These are phyloP conservation scores for Cylas formicarius DNA, from an alignment of 1,140 invertebrate genomes.

Conservation along the genomic window DNA sequence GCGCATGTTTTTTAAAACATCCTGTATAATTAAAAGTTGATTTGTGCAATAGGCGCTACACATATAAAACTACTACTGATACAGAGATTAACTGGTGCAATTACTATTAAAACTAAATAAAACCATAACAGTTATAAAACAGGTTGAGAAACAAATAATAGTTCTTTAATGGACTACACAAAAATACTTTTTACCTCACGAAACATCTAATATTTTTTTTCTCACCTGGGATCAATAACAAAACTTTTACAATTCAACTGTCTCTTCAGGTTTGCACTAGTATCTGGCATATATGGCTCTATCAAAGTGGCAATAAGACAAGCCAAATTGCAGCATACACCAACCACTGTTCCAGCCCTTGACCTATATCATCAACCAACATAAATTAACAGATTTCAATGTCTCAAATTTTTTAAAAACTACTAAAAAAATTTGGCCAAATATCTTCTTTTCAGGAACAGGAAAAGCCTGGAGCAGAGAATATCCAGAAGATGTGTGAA, in stretches of 20 bases:
- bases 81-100: slow-evolving; percentile 8
- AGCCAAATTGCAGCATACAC: slow-evolving; percentile 77
- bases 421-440: background rate
- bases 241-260: slow-evolving; percentile 61
- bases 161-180: too few relatives aligned
- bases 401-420: background rate
- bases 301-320: slow-evolving; percentile 76
- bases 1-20: too few relatives aligned
- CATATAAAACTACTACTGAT: too few relatives aligned
- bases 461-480: slow-evolving; percentile 9
- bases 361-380: slow-evolving; percentile 46
- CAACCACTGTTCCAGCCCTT: slow-evolving; percentile 78
- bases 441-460: slow-evolving; percentile 15
- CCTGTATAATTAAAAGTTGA: too few relatives aligned
- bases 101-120: slow-evolving; percentile 7
- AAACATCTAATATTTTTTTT: slow-evolving; percentile 2
- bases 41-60: too few relatives aligned
- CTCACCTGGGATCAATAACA: slow-evolving; percentile 51
- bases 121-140: background rate
- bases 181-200: background rate
- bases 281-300: slow-evolving; percentile 88
- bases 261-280: slow-evolving; percentile 56
- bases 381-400: too few relatives aligned
- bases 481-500: slow-evolving; percentile 4
- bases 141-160: too few relatives aligned